Evolutionary conservation across 2,113 vertebrate genomes (phyloP), one percentile per base, ranked within the genome.

Genomic region (Pollachius pollachius): DNA sequence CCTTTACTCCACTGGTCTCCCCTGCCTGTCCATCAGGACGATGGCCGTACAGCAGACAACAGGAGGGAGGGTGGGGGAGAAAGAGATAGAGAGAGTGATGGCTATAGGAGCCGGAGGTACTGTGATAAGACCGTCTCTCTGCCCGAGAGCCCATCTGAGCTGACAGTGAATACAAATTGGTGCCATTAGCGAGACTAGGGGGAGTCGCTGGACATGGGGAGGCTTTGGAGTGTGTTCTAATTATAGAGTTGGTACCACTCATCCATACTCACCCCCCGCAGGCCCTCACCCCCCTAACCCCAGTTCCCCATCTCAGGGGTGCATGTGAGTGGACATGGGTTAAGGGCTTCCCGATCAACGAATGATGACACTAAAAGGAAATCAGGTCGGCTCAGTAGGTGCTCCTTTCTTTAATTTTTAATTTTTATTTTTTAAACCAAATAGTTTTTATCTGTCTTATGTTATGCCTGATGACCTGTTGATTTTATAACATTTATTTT

Each of bases 101-200:
- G 67, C 81, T 85, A 88, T 67, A 67, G 85, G 79, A 87, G 79
- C 80, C 84, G 86, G 87, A 85, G 80, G 78, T 76, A 68, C 71
- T 18, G 68, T 77, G 85, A 89, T 88, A 84, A 87, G 83, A 73
- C 77, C 77, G 73, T 87, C 76, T 84, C 81, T 86, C 76, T 48
- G 77, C 85, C 80, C 89, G 85, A 90, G 78, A 87, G 86, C 81
- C 84, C 83, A 88, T 87, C 85, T 72, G 78, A 84, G 80, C 83
- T 90, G 86, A 91, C 84, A 90, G 80, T 81, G 82, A 87, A 88
- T 88, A 89, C 88, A 92, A 90, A 90, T 88, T 87, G 86, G 67
- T 89, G 78, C 84, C 85, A 87, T 90, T 91, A 88, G 84, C 18
- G 7, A 69, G 52, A 67, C 30, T 34, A 34, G 66, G 65, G 67